Conservation (phyloP, 2,113 vertebrate species). For the Labrus mixtus region DNA sequence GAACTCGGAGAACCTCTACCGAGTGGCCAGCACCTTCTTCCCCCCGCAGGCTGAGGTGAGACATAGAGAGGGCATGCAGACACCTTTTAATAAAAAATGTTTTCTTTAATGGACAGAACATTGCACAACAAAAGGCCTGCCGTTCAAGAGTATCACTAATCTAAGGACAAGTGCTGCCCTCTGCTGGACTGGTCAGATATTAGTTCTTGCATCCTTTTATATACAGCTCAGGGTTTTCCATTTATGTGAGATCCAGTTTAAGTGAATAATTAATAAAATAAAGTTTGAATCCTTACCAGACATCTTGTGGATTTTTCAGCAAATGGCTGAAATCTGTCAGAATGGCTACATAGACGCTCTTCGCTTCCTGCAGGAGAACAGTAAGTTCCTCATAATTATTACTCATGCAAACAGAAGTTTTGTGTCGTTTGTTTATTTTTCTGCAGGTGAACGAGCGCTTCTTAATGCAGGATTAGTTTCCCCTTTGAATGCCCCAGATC, state of each 20-base stretch:
- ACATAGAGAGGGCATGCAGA: not conserved
- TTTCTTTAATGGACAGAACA: too few species aligned
- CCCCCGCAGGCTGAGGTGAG: constrained; percentile 83
- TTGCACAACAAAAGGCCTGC: too few species aligned
- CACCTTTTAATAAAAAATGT: too few species aligned
- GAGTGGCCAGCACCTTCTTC: constrained; percentile 78
- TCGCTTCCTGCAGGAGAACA: constrained; percentile 86
- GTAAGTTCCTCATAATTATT: constrained; percentile 72
- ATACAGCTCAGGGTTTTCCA: too few species aligned
- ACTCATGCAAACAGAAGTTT: not conserved
- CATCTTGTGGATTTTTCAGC: constrained; percentile 72
- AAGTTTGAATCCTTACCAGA: too few species aligned
- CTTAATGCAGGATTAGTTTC: not conserved
- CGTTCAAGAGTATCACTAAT: too few species aligned
- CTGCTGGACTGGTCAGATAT: not conserved
- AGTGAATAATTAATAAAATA: too few species aligned
- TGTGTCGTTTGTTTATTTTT: too few species aligned
- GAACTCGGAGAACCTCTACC: constrained; percentile 69
- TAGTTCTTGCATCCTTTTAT: not conserved
- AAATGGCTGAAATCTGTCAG: constrained; percentile 86
- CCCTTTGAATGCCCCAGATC: constrained; percentile 67
- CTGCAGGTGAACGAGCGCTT: not conserved
- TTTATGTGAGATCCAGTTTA: too few species aligned
- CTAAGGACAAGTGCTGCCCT: not conserved
- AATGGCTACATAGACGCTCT: constrained; percentile 88